Base-by-base conservation (phyloP, 2,888 invertebrate species). In the Trichogramma dendrolimi region DNA sequence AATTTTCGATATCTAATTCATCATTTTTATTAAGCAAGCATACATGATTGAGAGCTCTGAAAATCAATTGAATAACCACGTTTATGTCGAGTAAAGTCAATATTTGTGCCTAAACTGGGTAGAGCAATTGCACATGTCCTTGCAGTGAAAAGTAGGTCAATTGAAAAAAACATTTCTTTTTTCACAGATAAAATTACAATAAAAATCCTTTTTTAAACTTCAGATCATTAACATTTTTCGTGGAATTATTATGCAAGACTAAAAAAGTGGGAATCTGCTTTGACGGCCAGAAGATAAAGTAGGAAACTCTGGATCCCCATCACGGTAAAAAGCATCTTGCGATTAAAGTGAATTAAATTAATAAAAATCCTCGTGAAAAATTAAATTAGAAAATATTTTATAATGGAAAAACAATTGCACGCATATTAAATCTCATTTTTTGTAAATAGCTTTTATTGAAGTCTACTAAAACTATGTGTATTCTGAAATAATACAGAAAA, bases 261-360 rank as follows among this genome's bases (percentile, higher is more conserved):
- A 41, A 14, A 61, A 55, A 42, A 8, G 50, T 10, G 57, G 64
- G n/a, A 41, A 64, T 58, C 70, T 67, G 64, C 69, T 65, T 70
- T 72, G 69, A 67, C 74, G 66, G 58, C 70, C 55, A 58, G 69
- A 67, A 67, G 70, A 71, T 73, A 73, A 74, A 49, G 73, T 70
- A 74, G 74, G 69, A 64, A 67, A 60, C 69, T 53, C 44, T 54
- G 51, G 67, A 66, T 64, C 64, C 71, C 61, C 63, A 67, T 54
- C 67, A 69, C 65, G 74, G 73, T 73, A 75, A 74, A 70, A 67
- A 68, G 62, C 62, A 55, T 27, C 27, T 27, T 27, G 27, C 27
- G 27, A 27, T 27, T 27, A 27, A 27, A 27, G 27, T 27, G 27
- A 27, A 27, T 27, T 27, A 27, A 27, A 27, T 27, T 27, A 27